Evolutionary conservation across 2,888 invertebrate species (phyloP), one percentile per base, ranked within the genome.

Genomic region (Corbicula japonica): DNA sequence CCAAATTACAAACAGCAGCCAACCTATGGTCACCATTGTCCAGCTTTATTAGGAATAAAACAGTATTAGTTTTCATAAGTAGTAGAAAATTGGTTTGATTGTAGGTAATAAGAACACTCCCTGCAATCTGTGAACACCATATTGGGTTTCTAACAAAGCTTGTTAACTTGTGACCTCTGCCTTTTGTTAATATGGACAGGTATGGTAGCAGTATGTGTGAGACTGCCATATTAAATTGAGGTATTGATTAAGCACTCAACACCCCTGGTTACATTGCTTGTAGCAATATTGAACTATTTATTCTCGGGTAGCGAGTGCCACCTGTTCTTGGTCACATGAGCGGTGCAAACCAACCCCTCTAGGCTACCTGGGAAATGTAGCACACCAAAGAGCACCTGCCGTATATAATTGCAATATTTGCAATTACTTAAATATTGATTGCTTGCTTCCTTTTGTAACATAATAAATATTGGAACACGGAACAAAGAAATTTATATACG

Each of bases 111-210:
- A 30, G 18, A 30, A 28, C 54, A 54, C 30, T 32, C 54, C 54
- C 23, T 21, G 28, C 32, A 18, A 15, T 54, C 30, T 30, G n/a
- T 52, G 28, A 6, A 23, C 23, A 2, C 2, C n/a, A 35, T 46
- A 48, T 63, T 63, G 21, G 34, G 10, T 48, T 46, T 26, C 12
- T 46, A 50, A 63, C 63, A 63, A 63, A 63, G 50, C 63, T 50
- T 50, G 23, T 50, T 63, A 63, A 28, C 35, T 50, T 10, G 15
- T 50, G 50, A 48, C 48, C 63, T 32, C 30, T 44, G 62, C 50
- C 65, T 46, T 61, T 41, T 44, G 41, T 61, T 44, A 44, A 18
- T 28, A 28, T 44, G 35, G 28, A 44, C 44, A 28, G 30, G 2
- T 56, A 32, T 56, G 8, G 32, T 58, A 38, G 50, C 28, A 32